Base-by-base conservation (phyloP, 2,888 invertebrate species). In the Xestoiulus laeticollis region DNA sequence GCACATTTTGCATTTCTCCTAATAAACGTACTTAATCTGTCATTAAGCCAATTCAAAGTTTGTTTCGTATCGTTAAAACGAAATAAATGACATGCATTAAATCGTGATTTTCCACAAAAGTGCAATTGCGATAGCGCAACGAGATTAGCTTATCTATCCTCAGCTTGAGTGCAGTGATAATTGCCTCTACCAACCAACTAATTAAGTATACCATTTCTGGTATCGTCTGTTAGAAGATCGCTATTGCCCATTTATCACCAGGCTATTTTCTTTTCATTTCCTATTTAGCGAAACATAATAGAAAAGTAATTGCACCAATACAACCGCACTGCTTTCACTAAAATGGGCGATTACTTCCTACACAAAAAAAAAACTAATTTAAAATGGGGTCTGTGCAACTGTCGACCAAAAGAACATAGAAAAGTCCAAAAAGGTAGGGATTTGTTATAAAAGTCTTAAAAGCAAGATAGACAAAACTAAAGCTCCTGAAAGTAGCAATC, bases 221-320 rank as follows among this genome's bases (percentile, higher is more conserved):
- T 53, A 53, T 53, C n/a, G 53, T 2, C 19, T 5, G n/a, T 3
- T 2, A 2, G 6, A 53, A 53, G n/a, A 19, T 19, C 19, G 19
- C 53, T 53, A 53, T n/a, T 53, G 53, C 53, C 53, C 53, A 53
- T 53, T 53, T 53, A 53, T n/a, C 53, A 53, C 53, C n/a, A 53
- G n/a, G 53, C 53, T 53, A 53, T 53, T 53, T 53, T 53, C n/a
- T 0, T 53, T 53, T 53, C 53, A 19, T n/a, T 16, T 53, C 53
- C 53, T 53, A 53, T 53, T 53, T 53, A 53, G 53, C 53, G 53
- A 53, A 53, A 53, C 53, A 53, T 53, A 53, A 53, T 53, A 53
- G 53, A n/a, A 5, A 53, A 53, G 53, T 53, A 53, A 53, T 53
- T 53, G 53, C 53, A 4, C 53, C 53, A 53, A 53, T 53, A n/a